phyloP scores from a whole-genome alignment of 1,140 invertebrate species.

The Heliothis virescens region DNA sequence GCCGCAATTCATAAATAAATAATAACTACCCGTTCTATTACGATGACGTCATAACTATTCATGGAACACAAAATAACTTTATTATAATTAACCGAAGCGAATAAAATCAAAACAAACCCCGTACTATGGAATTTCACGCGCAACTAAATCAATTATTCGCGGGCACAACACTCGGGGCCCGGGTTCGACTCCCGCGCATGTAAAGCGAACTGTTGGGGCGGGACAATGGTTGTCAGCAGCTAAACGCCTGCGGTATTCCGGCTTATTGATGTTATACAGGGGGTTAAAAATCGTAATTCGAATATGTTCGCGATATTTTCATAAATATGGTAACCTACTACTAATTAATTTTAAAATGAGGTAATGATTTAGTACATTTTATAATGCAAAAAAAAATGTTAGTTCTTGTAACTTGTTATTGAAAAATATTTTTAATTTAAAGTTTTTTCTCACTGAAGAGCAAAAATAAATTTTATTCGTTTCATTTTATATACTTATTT shows the following conservation, averaged over 20 bases:
- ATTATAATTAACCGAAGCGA: constrained; percentile 68
- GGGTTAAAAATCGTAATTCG: constrained; percentile 37
- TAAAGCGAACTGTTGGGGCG: constrained; percentile 59
- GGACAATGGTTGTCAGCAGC: constrained; percentile 78
- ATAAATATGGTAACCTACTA: too few relatives aligned
- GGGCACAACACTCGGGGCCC: constrained; percentile 62
- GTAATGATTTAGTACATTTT: too few relatives aligned
- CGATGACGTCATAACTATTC: constrained; percentile 1
- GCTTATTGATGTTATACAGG: constrained; percentile 67
- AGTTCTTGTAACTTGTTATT: too few relatives aligned
- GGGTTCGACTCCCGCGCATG: constrained; percentile 56
- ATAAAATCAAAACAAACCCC: constrained; percentile 63
- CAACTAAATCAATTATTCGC: constrained; percentile 80
- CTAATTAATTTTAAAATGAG: too few relatives aligned
- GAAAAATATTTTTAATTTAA: too few relatives aligned
- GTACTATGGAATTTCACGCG: constrained; percentile 76
- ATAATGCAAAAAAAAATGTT: too few relatives aligned
- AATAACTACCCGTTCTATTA: constrained; percentile 8
- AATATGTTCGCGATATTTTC: background rate
- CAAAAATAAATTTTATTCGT: too few relatives aligned
- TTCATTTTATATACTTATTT: too few relatives aligned
- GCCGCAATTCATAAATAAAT: constrained; percentile 23
- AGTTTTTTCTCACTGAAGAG: too few relatives aligned
- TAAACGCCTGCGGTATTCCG: constrained; percentile 81
- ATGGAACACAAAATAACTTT: constrained; percentile 49